phyloP scores from a whole-genome alignment of 2,888 invertebrate species.

The Lysandra coridon region DNA sequence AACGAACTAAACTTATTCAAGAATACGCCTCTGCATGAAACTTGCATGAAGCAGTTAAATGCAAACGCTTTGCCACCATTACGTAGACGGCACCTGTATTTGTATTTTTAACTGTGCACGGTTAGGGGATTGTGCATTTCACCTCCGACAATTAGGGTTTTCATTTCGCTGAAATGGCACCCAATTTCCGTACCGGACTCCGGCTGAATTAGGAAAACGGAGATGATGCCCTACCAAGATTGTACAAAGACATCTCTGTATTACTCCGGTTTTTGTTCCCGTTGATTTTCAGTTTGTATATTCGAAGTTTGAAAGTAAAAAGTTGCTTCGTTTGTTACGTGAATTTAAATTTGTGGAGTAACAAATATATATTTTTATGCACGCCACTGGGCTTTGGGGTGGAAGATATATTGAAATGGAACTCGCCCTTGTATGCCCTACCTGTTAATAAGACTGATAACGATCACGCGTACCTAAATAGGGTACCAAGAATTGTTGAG shows the following conservation, averaged over 20 bases:
- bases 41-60: conserved; percentile 69
- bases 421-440: neutral
- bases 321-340: neutral
- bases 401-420: neutral
- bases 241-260: conserved; percentile 31
- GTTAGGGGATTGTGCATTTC: conserved; percentile 41
- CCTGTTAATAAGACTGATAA: neutral
- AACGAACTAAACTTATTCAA: conserved; percentile 76
- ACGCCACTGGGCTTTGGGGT: conserved; percentile 15
- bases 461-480: neutral
- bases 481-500: neutral
- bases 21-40: conserved; percentile 66
- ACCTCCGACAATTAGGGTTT: conserved; percentile 46
- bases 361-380: neutral
- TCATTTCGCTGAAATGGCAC: conserved; percentile 46
- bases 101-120: conserved; percentile 45
- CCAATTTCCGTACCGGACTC: conserved; percentile 43
- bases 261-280: neutral
- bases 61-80: conserved; percentile 52
- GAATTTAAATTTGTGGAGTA: conserved; percentile 1
- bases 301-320: neutral
- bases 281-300: conserved; percentile 1
- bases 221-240: conserved; percentile 39
- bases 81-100: conserved; percentile 41
- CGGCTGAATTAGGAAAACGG: conserved; percentile 45